Base-by-base conservation (phyloP, 2,797 vertebrate genomes). In the Neopelma chrysocephalum region DNA sequence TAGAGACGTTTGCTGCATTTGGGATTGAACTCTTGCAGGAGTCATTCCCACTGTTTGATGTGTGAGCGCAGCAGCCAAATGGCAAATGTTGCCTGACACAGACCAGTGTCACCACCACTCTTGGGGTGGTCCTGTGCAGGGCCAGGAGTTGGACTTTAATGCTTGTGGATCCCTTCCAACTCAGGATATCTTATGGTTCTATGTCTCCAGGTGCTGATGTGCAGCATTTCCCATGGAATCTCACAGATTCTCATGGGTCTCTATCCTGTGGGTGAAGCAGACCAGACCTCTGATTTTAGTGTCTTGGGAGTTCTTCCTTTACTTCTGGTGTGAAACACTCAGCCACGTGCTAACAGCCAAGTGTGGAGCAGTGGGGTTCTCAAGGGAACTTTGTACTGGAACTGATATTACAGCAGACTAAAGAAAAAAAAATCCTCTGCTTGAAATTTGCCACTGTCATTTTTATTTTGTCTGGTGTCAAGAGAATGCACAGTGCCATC, bases 131-230 rank as follows among this genome's bases (percentile, higher is more conserved):
- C 29, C 38, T 73, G 3, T 73, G 61, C 38, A 60, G 45, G 38
- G 16, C 45, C 16, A 25, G 29, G 38, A 31, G 29, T 0, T 29
- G 45, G 43, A 21, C 45, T 66, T 53, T 3, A 29, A 11, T 51
- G 13, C 27, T 65, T 51, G 51, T 51, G 38, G 27, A 25, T 51
- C 19, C 23, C 13, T 60, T 66, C 53, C 16, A 34, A 0, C 17
- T 53, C n/a, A 40, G 38, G 29, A 5, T 66, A 40, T 66, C 45
- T 26, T 26, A 40, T 34, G 11, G 9, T 40, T 53, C 45, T 22
- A 0, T 3, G 14, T 15, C 42, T 64, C 43, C 0, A 0, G 43
- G 20, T 50, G 36, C 54, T 3, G 2, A 12, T 2, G 8, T 12
- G 34, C 21, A 34, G 38, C 22, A 8, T 58, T 91, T 58, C 40